Evolutionary conservation across 2,113 vertebrate species (phyloP).

Genomic region (Microcebus tavaratra): DNA sequence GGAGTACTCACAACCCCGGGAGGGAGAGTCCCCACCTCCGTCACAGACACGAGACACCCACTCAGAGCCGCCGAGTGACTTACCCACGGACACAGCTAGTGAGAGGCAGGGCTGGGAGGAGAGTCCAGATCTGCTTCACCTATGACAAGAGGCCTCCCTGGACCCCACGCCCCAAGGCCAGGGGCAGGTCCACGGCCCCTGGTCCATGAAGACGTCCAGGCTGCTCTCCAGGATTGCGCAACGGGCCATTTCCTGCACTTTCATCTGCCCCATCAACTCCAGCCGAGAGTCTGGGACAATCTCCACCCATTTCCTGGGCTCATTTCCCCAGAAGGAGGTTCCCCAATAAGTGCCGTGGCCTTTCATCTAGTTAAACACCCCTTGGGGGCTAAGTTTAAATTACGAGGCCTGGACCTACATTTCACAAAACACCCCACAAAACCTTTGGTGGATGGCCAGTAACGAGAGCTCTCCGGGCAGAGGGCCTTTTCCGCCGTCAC

Average conservation of each 20-base stretch:
- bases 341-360: neutral
- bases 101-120: neutral
- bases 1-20: rapidly evolving
- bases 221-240: neutral
- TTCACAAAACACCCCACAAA: neutral
- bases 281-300: slow-evolving; percentile 10
- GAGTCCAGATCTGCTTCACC: neutral
- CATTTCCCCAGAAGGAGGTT: neutral
- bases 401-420: neutral
- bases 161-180: no score
- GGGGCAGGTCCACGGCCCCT: neutral
- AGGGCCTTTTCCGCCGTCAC: neutral
- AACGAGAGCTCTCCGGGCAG: neutral
- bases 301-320: slow-evolving; percentile 43
- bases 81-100: neutral
- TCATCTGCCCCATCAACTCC: slow-evolving; percentile 10
- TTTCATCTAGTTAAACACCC: neutral
- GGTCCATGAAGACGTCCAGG: neutral
- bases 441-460: neutral
- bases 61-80: neutral
- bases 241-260: slow-evolving; percentile 36
- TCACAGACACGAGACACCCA: neutral
- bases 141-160: neutral
- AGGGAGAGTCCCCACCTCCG: neutral
- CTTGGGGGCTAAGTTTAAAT: neutral